A percentile compares a stretch with the other conserved stretches of the same genome.
Conservation (phyloP, 2,888 invertebrate species). For the Leptopilina drosophilae region DNA sequence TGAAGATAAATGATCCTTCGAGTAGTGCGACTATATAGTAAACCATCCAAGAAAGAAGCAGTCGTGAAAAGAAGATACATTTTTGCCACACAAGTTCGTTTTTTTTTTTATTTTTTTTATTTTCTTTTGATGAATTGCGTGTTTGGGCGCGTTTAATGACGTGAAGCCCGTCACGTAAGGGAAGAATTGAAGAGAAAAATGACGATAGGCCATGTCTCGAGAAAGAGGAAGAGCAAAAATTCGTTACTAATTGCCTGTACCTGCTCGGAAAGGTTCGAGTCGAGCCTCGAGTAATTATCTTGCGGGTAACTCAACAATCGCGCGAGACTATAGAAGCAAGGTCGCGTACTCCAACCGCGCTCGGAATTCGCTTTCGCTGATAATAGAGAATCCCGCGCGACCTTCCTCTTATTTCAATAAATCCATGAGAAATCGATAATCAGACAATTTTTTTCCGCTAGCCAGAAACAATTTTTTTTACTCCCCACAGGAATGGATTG, state of each 20-base stretch:
- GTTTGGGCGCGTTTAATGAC: constrained; percentile 33
- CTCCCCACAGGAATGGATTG: not conserved
- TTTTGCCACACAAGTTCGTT: not conserved
- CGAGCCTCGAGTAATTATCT: constrained; percentile 13
- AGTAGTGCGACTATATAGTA: not conserved
- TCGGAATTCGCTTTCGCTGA: constrained; percentile 26
- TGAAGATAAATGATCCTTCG: not conserved
- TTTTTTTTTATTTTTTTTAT: constrained; percentile 18
- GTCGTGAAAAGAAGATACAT: not conserved
- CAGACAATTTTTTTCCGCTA: not conserved
- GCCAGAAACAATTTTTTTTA: too few species aligned
- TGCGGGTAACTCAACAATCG: not conserved
- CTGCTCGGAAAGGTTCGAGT: constrained; percentile 21
- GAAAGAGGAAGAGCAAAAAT: not conserved
- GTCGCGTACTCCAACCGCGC: constrained; percentile 18
- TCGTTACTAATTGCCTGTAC: constrained; percentile 17
- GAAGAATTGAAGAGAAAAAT: not conserved
- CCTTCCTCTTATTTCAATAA: not conserved
- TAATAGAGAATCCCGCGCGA: not conserved
- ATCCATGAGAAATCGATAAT: not conserved
- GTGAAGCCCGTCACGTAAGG: constrained; percentile 25
- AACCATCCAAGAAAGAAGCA: not conserved
- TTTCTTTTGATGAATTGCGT: constrained; percentile 12
- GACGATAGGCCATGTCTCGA: not conserved
- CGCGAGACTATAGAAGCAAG: constrained; percentile 18